These are phyloP conservation scores for Palythoa grandiflora DNA, from an alignment of 92 coral and sea anemone species.

Conservation along the genomic window DNA sequence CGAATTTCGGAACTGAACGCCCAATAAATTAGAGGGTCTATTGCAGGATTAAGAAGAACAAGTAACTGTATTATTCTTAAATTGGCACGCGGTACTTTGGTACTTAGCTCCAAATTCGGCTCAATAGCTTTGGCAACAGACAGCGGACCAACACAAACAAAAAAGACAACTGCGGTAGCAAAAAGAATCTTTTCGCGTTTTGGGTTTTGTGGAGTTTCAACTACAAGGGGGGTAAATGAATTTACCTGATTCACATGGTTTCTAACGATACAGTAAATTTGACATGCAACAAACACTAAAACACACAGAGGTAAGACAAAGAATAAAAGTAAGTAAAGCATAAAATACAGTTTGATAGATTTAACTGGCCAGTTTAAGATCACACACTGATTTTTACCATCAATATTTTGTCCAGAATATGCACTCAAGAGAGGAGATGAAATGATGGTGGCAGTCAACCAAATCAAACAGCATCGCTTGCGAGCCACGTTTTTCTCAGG, in stretches of 20 bases:
- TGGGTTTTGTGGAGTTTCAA: not conserved
- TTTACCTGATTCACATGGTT: too few species aligned
- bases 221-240: too few species aligned
- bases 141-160: not conserved
- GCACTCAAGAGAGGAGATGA: slow-evolving; percentile 18
- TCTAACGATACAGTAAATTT: not conserved
- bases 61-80: not conserved
- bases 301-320: not conserved
- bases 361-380: not conserved
- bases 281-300: not conserved
- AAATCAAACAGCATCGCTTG: not conserved
- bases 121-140: not conserved
- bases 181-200: not conserved
- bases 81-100: not conserved
- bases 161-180: not conserved
- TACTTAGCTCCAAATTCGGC: not conserved
- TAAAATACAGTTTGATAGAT: not conserved
- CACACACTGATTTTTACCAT: not conserved
- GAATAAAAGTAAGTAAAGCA: not conserved
- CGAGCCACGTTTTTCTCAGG: not conserved
- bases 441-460: not conserved
- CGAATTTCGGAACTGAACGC: slow-evolving; percentile 11
- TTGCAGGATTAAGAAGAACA: not conserved
- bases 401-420: not conserved
- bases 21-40: not conserved